Evolutionary conservation across 2,888 invertebrate genomes (phyloP).

Genomic region (Lumbricus terrestris): DNA sequence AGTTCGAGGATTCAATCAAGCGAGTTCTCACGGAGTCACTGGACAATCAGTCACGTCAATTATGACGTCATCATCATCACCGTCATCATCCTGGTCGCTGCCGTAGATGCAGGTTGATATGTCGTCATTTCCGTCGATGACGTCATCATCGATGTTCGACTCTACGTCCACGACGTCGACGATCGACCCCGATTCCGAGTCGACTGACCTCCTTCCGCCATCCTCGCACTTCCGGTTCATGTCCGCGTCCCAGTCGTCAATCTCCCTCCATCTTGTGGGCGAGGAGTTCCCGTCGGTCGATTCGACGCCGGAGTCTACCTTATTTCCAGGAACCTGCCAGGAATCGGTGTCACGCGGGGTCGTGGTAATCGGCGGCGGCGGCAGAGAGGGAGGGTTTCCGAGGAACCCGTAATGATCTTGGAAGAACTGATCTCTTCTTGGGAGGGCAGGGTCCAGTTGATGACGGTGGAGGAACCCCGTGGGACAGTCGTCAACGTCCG

Average conservation of each 20-base stretch:
- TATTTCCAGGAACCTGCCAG: background rate
- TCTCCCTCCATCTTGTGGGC: background rate
- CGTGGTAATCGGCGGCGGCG: no score
- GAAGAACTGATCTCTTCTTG: background rate
- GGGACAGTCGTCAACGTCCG: background rate
- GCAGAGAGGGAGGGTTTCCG: background rate
- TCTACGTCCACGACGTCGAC: background rate
- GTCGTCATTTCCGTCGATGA: background rate
- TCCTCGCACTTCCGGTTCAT: background rate
- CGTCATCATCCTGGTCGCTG: background rate
- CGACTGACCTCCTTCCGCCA: background rate
- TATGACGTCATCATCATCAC: background rate
- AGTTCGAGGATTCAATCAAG: background rate
- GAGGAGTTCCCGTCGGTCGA: conserved; percentile 7
- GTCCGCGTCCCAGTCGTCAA: background rate
- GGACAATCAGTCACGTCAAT: background rate
- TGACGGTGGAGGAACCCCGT: background rate
- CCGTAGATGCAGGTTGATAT: background rate
- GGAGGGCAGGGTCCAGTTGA: background rate
- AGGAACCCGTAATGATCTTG: background rate
- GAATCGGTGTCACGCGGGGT: background rate
- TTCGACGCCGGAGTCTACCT: background rate
- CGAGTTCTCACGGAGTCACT: background rate
- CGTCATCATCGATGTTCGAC: background rate
- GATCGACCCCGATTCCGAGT: background rate